These are phyloP conservation scores for Andrena marginata DNA, from an alignment of 2,888 invertebrate species.

Conservation along the genomic window DNA sequence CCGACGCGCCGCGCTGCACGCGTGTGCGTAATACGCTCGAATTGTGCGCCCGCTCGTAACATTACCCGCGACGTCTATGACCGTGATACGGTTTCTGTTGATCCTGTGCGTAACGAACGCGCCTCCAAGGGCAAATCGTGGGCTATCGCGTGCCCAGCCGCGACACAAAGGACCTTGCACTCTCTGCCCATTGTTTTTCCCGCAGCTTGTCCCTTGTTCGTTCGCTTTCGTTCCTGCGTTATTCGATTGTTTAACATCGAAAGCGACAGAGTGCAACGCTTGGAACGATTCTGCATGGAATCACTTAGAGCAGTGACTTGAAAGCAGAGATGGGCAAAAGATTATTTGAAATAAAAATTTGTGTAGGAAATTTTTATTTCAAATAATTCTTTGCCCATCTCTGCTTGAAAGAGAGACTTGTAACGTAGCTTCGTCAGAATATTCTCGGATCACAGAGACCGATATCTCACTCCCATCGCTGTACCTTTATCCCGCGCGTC, in stretches of 20 bases:
- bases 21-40: not conserved
- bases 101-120: conserved; percentile 50
- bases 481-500: not conserved
- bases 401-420: no score
- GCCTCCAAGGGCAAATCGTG: conserved; percentile 57
- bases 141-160: conserved; percentile 1
- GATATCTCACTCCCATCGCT: conserved; percentile 23
- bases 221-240: no score
- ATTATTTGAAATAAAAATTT: no score
- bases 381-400: no score
- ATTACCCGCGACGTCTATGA: conserved; percentile 29
- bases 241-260: no score
- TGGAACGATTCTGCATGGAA: no score
- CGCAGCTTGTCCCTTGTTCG: not conserved
- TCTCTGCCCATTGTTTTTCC: conserved; percentile 3
- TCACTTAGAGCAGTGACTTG: no score
- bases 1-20: not conserved
- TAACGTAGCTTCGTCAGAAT: no score
- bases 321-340: no score
- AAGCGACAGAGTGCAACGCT: no score
- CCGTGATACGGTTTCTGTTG: conserved; percentile 60
- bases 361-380: no score
- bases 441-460: conserved; percentile 32
- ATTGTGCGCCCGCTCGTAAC: conserved; percentile 31
- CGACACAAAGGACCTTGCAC: not conserved